Base-by-base conservation (phyloP, 2,113 vertebrate genomes). In the Gobio gobio region DNA sequence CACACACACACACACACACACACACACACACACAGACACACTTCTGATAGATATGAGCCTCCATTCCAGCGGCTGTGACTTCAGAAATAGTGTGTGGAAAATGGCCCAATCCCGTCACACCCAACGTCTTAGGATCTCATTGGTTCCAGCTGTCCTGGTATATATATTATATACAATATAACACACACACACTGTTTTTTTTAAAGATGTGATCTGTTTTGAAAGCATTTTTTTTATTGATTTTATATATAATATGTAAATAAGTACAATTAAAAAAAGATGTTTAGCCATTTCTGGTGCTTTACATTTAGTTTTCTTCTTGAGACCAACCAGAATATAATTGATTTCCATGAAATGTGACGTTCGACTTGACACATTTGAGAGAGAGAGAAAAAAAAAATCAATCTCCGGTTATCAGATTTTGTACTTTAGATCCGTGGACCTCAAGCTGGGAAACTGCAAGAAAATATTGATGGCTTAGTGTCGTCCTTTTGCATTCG, bases 401-500 rank as follows among this genome's bases (percentile, higher is more conserved):
- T 47, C 59, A 64, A 45, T 63, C 77, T 61, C 29, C 18, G 33
- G 13, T 64, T 81, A 66, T 81, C 59, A 81, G 40, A 51, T 81
- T 66, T 33, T 66, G 7, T 66, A 49, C 58, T n/a, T 81, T 49
- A 47, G 24, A 45, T 81, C 10, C 3, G 0, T 49, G 40, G 58
- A 16, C 43, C 40, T 63, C 78, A 81, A 81, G 16, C 78, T 18
- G 36, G 7, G 58, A 79, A 79, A 26, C 58, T 2, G 36, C 13
- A 9, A 49, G 43, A 63, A 49, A 81, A 81, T 66, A 81, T 81
- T 66, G 61, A 81, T 64, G 78, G 58, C 61, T 49, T 47, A 10
- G 13, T 33, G 78, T 66, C 61, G 43, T 49, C 61, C 56, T 79
- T 84, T 83, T 75, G 82, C 72, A 49, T 43, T 51, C 18, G 82